Evolutionary conservation across 2,113 vertebrate species (phyloP).

Genomic region (Ariopsis seemanni): DNA sequence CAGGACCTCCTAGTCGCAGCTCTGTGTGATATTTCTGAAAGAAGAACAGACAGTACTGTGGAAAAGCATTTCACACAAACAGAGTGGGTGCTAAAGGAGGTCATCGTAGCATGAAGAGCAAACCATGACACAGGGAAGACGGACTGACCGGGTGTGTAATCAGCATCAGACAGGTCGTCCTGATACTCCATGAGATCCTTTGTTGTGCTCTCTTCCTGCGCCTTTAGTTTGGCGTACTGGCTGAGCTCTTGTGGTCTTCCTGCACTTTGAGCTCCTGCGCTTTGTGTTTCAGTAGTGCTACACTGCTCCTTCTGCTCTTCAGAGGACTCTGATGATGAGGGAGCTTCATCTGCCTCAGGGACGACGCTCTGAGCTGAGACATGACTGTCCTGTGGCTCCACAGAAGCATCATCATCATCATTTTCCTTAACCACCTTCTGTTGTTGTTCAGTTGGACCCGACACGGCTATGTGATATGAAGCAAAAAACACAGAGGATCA

Average conservation of each 20-base stretch:
- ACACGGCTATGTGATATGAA: neutral
- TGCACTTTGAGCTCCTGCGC: conserved; percentile 44
- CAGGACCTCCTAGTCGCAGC: conserved; percentile 56
- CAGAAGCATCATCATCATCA: conserved; percentile 28
- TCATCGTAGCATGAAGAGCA: neutral
- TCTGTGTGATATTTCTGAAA: conserved; percentile 64
- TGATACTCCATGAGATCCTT: conserved; percentile 59
- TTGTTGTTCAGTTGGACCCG: conserved; percentile 42
- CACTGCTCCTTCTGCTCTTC: conserved; percentile 42
- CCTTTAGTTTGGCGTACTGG: conserved; percentile 27
- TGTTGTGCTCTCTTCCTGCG: conserved; percentile 46
- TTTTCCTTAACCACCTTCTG: conserved; percentile 48
- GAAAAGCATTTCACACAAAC: neutral
- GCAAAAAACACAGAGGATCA: conserved; percentile 1
- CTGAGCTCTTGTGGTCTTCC: conserved; percentile 18
- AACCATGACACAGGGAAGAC: neutral
- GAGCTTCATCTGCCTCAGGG: conserved; percentile 39
- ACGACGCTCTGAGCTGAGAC: conserved; percentile 35
- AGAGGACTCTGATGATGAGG: neutral
- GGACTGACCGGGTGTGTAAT: conserved; percentile 71
- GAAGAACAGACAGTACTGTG: neutral
- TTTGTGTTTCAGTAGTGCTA: conserved; percentile 29
- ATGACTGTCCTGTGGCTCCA: conserved; percentile 48
- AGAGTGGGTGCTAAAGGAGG: neutral
- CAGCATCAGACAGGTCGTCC: conserved; percentile 68